Conservation (phyloP, 1,140 invertebrate species). For the Hestina assimilis region DNA sequence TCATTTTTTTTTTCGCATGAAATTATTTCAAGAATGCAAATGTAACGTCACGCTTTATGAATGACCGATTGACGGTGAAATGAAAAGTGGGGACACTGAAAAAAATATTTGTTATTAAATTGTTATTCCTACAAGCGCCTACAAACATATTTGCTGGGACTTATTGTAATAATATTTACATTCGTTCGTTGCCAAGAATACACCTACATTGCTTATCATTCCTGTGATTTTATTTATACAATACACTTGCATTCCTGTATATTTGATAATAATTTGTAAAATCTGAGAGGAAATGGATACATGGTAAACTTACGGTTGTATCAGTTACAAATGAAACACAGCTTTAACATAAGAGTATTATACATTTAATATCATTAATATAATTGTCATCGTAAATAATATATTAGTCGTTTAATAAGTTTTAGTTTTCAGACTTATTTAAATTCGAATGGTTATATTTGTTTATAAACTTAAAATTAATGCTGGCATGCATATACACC, state of each 20-base stretch:
- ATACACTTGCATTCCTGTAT: conserved; percentile 1
- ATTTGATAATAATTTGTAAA: background rate
- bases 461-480: background rate
- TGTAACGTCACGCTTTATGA: conserved; percentile 48
- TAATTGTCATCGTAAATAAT: conserved; percentile 13
- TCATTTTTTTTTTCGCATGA: conserved; percentile 20
- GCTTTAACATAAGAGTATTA: conserved; percentile 23
- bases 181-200: conserved; percentile 12
- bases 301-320: no score
- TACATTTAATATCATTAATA: conserved; percentile 26
- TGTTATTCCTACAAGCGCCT: conserved; percentile 5
- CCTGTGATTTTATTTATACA: conserved; percentile 9
- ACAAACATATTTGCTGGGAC: conserved; percentile 3
- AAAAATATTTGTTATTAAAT: conserved; percentile 18
- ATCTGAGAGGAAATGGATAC: background rate
- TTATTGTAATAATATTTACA: conserved; percentile 25
- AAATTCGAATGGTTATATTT: conserved; percentile 33
- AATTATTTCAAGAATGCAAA: conserved; percentile 23
- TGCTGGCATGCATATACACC: conserved; percentile 4
- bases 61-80: conserved; percentile 39
- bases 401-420: background rate
- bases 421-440: conserved; percentile 25
- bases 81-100: conserved; percentile 1
- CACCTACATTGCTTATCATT: conserved; percentile 14
- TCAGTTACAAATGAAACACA: conserved; percentile 2